Percentiles rank a stretch among this genome's conserved stretches.
phyloP scores from a whole-genome alignment of 2,888 invertebrate species.

The Apantesis nais region DNA sequence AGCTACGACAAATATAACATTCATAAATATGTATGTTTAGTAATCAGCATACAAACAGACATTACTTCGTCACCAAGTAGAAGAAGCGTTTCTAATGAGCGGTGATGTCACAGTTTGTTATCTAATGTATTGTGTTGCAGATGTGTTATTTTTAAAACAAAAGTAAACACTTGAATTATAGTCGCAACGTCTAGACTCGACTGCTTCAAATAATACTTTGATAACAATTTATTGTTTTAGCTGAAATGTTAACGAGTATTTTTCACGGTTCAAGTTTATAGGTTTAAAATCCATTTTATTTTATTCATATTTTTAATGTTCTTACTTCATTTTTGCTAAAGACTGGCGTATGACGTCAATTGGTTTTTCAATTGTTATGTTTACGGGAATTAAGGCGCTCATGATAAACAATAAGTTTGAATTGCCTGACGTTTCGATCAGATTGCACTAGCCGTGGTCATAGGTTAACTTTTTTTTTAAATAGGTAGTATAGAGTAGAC shows the following conservation, averaged over 20 bases:
- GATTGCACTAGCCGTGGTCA: not conserved
- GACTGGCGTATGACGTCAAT: not conserved
- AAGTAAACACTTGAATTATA: conserved; percentile 15
- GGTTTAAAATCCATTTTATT: not conserved
- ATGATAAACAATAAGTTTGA: not conserved
- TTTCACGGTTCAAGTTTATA: not conserved
- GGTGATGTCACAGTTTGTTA: conserved; percentile 51
- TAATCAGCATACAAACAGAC: conserved; percentile 27
- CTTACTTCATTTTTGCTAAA: not conserved
- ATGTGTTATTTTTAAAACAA: conserved; percentile 36
- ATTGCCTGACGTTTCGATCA: not conserved
- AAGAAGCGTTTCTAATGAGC: conserved; percentile 31
- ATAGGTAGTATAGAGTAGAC: too few relatives aligned
- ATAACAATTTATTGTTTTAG: conserved; percentile 3
- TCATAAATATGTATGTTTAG: conserved; percentile 14
- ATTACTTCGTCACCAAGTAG: conserved; percentile 30
- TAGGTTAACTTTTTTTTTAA: too few relatives aligned
- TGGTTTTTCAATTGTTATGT: not conserved
- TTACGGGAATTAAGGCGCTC: not conserved
- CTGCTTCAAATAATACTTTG: conserved; percentile 14
- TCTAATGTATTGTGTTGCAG: conserved; percentile 22
- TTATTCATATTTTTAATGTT: not conserved
- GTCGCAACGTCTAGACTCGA: conserved; percentile 24
- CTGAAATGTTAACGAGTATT: not conserved
- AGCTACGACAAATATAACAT: not conserved